Evolutionary conservation across 2,888 invertebrate genomes (phyloP), one percentile per base, ranked within the genome.

Genomic region (Leucozona laternaria): DNA sequence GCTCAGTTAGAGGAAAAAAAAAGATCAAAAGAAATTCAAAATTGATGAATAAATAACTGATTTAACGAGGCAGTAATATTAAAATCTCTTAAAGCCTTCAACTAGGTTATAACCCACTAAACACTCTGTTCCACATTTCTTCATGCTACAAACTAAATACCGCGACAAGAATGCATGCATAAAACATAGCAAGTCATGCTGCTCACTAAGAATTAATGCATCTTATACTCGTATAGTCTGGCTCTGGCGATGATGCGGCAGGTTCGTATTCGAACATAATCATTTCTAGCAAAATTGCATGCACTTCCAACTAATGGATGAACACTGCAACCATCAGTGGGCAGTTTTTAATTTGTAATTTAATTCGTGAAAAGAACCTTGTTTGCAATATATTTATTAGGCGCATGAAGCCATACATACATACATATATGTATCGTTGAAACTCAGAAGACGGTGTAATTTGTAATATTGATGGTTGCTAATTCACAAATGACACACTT

Each of bases 401-500:
- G 40, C 43, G 62, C 53, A 62, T 20, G 31, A 34, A 43, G 77
- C 10, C 55, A 37, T 55, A 50, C 7, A 6, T 31, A n/a, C n/a
- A 4, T 28, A 28, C 6, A 8, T 31, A 31, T 31, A 31, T 31
- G 6, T 34, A 45, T 72, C 62, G 28, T 55, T 31, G 10, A n/a
- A 64, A 15, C 25, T 34, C 13, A 37, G 45, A 53, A 72, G 72
- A 34, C 57, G 48, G 40, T 40, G 64, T 62, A 64, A 66, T n/a
- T n/a, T n/a, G n/a, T n/a, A n/a, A n/a, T n/a, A n/a, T 58, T 73
- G 28, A 55, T 22, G 73, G 79, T 57, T 58, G 73, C 31, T 60
- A 62, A 66, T 75, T 68, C 78, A 50, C 71, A 60, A 76, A 76
- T 76, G 76, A 75, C 80, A 80, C 45, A 80, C 66, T 76, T 80